phyloP scores from a whole-genome alignment of 2,888 invertebrate species.

The Andricus quercusramuli region DNA sequence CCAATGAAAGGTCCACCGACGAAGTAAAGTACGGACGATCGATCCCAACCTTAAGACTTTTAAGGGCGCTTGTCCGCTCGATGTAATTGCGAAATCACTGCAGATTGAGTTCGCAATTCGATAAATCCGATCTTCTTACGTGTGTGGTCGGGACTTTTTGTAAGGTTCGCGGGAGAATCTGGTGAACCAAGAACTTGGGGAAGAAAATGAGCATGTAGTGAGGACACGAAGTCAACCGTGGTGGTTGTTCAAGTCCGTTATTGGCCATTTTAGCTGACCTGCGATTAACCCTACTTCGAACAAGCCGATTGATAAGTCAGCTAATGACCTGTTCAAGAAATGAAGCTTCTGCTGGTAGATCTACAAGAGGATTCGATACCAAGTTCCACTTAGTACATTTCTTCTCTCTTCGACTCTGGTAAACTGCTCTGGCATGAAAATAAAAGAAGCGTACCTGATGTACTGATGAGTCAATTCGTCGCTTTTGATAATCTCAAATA shows the following conservation, averaged over 20 bases:
- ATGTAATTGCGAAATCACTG: conserved; percentile 65
- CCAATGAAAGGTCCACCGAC: background rate
- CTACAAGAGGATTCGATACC: background rate
- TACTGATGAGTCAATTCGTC: too few species aligned
- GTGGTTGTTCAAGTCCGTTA: conserved; percentile 25
- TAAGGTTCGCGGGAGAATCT: conserved; percentile 43
- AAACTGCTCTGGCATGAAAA: too few species aligned
- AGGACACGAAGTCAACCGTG: conserved; percentile 10
- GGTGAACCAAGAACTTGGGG: conserved; percentile 20
- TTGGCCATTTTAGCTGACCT: conserved; percentile 51
- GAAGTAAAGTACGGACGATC: background rate
- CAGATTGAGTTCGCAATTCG: conserved; percentile 62
- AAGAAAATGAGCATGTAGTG: conserved; percentile 23
- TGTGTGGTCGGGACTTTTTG: conserved; percentile 62
- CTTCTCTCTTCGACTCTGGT: too few species aligned
- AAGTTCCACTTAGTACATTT: background rate
- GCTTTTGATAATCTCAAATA: too few species aligned
- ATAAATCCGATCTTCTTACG: conserved; percentile 59
- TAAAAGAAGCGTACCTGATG: too few species aligned
- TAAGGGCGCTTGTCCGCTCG: conserved; percentile 52
- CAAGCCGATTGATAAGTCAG: conserved; percentile 55
- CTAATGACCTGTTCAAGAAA: conserved; percentile 17
- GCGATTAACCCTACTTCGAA: conserved; percentile 58
- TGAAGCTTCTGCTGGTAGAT: background rate
- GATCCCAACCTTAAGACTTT: background rate